Conservation (phyloP, 2,888 invertebrate species). For the Lochmaea capreae region DNA sequence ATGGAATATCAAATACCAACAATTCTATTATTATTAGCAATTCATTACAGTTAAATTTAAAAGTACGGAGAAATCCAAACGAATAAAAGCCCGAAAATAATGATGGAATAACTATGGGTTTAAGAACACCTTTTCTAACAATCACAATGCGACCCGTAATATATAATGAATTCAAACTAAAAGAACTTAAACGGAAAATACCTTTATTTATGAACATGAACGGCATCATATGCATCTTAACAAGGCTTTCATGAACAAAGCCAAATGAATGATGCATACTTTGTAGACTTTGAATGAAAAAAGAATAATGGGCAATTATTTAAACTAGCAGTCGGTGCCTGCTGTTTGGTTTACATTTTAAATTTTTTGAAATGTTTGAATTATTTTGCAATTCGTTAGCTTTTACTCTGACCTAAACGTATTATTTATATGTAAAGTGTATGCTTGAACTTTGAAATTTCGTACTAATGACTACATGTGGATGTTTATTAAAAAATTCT, state of each 20-base stretch:
- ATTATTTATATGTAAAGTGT: constrained; percentile 1
- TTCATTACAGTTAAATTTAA: not conserved
- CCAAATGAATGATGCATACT: constrained; percentile 24
- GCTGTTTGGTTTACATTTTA: constrained; percentile 20
- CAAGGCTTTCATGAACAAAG: constrained; percentile 15
- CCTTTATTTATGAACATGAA: constrained; percentile 24
- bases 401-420: constrained; percentile 16
- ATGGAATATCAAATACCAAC: not conserved
- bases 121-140: constrained; percentile 14
- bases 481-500: not conserved
- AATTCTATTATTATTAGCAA: not conserved
- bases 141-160: constrained; percentile 11
- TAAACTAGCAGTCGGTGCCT: constrained; percentile 17
- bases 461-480: not conserved
- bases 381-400: constrained; percentile 19
- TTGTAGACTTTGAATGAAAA: constrained; percentile 21
- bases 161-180: constrained; percentile 16
- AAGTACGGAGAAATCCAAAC: not conserved
- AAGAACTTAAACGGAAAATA: constrained; percentile 16
- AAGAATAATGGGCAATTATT: constrained; percentile 23
- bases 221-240: constrained; percentile 18
- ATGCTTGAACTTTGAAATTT: not conserved
- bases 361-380: constrained; percentile 16
- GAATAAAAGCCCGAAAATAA: constrained; percentile 7
- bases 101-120: not conserved